A percentile compares a stretch with the other conserved stretches of the same genome.
These are phyloP conservation scores for Ectobius pallidus DNA, from an alignment of 2,888 invertebrate genomes.

Conservation along the genomic window DNA sequence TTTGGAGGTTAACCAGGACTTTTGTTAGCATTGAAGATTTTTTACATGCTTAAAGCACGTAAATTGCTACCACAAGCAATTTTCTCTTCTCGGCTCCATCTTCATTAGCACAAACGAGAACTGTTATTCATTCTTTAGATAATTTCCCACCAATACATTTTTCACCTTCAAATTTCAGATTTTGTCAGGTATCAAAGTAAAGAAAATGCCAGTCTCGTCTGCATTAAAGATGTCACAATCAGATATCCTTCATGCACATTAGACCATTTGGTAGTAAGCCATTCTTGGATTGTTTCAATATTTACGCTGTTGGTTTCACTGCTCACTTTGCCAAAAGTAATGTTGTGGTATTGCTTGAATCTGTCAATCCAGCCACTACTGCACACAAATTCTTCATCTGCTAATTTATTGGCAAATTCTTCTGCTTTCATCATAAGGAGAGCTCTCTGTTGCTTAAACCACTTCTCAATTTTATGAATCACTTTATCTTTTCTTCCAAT, in stretches of 20 bases:
- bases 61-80: not conserved
- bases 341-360: not conserved
- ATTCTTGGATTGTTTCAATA: not conserved
- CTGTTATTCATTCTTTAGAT: not conserved
- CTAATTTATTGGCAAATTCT: not conserved
- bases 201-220: not conserved
- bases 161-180: not conserved
- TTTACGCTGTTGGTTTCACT: too few species aligned
- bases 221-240: not conserved
- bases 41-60: too few species aligned
- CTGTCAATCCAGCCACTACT: not conserved
- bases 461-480: too few species aligned
- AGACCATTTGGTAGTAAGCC: not conserved
- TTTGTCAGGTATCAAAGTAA: not conserved
- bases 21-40: not conserved
- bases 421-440: not conserved
- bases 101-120: conserved; percentile 3
- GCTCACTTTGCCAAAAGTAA: not conserved
- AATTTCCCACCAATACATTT: not conserved
- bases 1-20: not conserved
- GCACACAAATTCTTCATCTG: conserved; percentile 1
- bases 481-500: too few species aligned
- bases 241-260: too few species aligned
- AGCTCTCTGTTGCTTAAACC: conserved; percentile 4
- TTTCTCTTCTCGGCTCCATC: not conserved